Evolutionary conservation across 1,140 invertebrate genomes (phyloP).

Genomic region (Littorina saxatilis): DNA sequence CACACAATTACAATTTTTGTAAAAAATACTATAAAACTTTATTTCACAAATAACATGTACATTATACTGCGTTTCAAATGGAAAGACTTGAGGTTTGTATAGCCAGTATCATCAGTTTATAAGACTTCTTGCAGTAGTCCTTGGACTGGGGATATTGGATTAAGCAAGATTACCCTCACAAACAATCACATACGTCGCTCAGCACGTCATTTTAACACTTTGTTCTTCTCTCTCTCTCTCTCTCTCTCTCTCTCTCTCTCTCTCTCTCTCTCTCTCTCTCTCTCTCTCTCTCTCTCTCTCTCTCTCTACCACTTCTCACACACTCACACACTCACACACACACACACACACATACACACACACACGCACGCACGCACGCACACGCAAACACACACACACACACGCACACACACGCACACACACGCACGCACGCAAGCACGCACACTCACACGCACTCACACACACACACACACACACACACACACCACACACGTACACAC

Average conservation of each 20-base stretch:
- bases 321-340: no score
- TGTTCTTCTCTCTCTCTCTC: not conserved
- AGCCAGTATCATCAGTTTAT: not conserved
- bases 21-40: no score
- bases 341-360: not conserved
- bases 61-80: not conserved
- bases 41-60: no score
- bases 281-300: not conserved
- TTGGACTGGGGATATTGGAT: not conserved
- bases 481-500: no score
- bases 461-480: no score
- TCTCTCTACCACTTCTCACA: not conserved
- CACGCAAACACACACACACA: not conserved
- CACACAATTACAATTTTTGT: no score
- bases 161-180: not conserved
- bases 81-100: not conserved
- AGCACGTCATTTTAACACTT: not conserved
- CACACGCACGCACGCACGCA: not conserved
- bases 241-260: not conserved
- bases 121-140: not conserved
- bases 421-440: slow-evolving; percentile 13
- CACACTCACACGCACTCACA: slow-evolving; percentile 10
- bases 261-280: not conserved
- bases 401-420: slow-evolving; percentile 22
- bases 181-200: not conserved